Base-by-base conservation (phyloP, 2,797 vertebrate genomes). In the Adelosebastes latens region DNA sequence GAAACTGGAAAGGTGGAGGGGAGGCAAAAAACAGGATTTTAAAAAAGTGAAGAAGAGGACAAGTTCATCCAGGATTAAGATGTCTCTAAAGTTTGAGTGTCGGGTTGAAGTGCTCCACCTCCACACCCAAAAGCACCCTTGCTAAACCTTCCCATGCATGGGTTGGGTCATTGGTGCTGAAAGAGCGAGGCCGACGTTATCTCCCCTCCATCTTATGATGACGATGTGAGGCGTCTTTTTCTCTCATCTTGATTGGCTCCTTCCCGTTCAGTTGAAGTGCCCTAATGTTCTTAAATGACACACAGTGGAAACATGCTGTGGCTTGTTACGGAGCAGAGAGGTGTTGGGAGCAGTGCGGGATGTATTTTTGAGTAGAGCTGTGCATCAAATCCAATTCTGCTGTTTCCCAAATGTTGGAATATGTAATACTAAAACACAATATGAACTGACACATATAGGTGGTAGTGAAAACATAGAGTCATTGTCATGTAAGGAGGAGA, bases 211-310 rank as follows among this genome's bases (percentile, higher is more conserved):
- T 89, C 79, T 85, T 64, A 27, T 59, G 29, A 79, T 59, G 46
- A 65, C 34, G 66, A 81, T 66, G 63, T 79, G 79, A 76, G 64
- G 77, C 55, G 53, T 89, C 36, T 64, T 53, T 36, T 36, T 32
- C 31, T 25, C 62, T 76, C 14, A 66, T 56, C 11, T 69, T 62
- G 65, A 85, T 52, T 46, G 62, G 76, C 73, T 82, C 27, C 68
- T 73, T 88, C 46, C 66, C 11, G 11, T 81, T 87, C 73, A 83
- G 82, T 70, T 82, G 68, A 79, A 89, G 89, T 75, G 76, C 66
- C 83, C 81, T 87, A 84, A 89, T 92, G 80, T 86, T 56, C 80
- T 86, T 82, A 84, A 89, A 91, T 88, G 88, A 77, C 81, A 72
- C 59, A 24, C 31, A 70, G 72, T 52, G 74, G 60, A 77, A 83